phyloP scores from a whole-genome alignment of 2,797 vertebrate species.

The Rhabdomys pumilio region DNA sequence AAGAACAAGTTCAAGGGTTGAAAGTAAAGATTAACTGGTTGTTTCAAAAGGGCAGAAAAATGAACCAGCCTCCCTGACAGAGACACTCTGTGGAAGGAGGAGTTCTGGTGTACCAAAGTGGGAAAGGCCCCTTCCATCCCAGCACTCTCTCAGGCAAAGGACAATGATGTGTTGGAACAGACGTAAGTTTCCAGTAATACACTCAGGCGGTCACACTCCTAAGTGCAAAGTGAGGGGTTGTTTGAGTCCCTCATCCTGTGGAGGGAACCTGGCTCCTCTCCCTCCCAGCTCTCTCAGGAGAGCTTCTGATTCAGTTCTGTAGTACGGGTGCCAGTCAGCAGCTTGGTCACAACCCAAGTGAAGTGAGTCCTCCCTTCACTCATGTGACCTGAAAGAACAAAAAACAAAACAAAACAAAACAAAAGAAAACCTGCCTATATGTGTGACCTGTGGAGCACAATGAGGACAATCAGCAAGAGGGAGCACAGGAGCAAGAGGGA shows the following conservation, averaged over 20 bases:
- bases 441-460: background rate
- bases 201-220: background rate
- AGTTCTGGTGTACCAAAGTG: background rate
- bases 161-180: background rate
- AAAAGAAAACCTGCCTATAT: background rate
- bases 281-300: constrained; percentile 56
- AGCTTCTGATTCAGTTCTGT: constrained; percentile 74
- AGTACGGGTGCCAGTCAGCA: constrained; percentile 21
- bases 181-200: background rate
- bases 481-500: background rate
- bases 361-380: background rate
- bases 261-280: background rate
- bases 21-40: background rate
- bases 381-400: background rate
- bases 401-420: background rate
- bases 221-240: background rate
- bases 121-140: background rate
- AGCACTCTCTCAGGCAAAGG: background rate
- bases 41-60: background rate
- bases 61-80: background rate
- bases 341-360: background rate
- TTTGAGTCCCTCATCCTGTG: background rate
- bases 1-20: background rate
- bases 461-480: background rate
- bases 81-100: background rate